These are phyloP conservation scores for Coreoperca whiteheadi DNA, from an alignment of 2,113 vertebrate species.

Conservation along the genomic window DNA sequence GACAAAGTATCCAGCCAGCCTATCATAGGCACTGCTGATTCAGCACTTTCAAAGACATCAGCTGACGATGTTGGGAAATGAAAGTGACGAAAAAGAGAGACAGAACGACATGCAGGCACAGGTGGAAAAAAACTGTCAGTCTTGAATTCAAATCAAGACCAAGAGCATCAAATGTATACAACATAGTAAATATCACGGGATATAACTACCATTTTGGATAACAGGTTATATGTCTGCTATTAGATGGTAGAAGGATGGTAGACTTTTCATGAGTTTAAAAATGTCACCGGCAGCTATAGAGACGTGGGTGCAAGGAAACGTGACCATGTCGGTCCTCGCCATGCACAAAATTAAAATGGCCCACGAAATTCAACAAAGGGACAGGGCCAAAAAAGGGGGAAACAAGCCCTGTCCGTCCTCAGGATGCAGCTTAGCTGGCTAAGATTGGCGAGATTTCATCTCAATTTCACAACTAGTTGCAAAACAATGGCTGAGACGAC, in stretches of 20 bases:
- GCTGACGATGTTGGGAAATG: slow-evolving; percentile 31
- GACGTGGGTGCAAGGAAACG: no score
- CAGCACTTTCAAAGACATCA: slow-evolving; percentile 65
- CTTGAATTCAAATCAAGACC: neutral
- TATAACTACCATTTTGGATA: neutral
- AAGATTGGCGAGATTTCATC: no score
- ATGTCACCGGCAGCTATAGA: no score
- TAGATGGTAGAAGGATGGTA: no score
- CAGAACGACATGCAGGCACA: neutral
- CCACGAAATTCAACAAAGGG: no score
- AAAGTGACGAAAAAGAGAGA: slow-evolving; percentile 5
- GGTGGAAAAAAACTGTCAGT: neutral
- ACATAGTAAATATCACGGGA: neutral
- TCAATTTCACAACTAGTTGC: no score
- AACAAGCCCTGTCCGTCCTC: no score
- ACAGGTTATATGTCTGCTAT: neutral
- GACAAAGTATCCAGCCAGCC: slow-evolving; percentile 62
- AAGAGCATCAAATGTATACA: neutral
- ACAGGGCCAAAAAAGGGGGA: no score
- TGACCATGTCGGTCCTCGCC: no score
- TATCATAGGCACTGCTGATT: slow-evolving; percentile 62
- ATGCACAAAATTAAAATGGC: no score
- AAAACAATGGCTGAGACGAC: no score
- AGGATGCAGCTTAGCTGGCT: no score
- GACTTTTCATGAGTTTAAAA: neutral